phyloP scores from a whole-genome alignment of 2,888 invertebrate genomes.

The Diarsia brunnea region DNA sequence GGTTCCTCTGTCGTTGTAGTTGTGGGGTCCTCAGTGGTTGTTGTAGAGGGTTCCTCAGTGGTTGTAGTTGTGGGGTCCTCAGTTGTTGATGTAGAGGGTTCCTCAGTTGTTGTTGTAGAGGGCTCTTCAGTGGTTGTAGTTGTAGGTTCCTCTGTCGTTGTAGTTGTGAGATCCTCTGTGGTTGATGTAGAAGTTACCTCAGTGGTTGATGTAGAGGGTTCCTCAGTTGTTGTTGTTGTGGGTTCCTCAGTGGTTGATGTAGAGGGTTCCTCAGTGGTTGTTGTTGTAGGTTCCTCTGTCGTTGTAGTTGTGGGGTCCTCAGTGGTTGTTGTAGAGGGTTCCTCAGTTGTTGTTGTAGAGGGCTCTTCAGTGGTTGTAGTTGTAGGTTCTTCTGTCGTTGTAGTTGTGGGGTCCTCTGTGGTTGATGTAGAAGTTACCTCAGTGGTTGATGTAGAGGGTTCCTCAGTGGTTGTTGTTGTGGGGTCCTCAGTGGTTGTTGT shows the following conservation, averaged over 20 bases:
- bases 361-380: too few relatives aligned
- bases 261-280: background rate
- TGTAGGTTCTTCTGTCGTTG: too few relatives aligned
- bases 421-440: too few relatives aligned
- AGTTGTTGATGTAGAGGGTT: background rate
- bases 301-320: background rate
- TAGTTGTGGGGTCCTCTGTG: too few relatives aligned
- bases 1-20: background rate
- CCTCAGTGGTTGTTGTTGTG: too few relatives aligned
- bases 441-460: too few relatives aligned
- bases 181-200: background rate
- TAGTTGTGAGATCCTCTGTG: background rate
- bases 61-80: background rate
- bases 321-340: too few relatives aligned
- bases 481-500: too few relatives aligned
- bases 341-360: too few relatives aligned
- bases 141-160: constrained; percentile 21
- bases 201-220: background rate
- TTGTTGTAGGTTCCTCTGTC: background rate
- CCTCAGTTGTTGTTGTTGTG: background rate
- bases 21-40: background rate
- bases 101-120: background rate
- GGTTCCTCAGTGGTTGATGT: constrained; percentile 15
- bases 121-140: too few relatives aligned
- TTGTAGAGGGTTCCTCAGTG: background rate